These are phyloP conservation scores for Amiota mariae DNA, from an alignment of 2,888 invertebrate species.

Conservation along the genomic window DNA sequence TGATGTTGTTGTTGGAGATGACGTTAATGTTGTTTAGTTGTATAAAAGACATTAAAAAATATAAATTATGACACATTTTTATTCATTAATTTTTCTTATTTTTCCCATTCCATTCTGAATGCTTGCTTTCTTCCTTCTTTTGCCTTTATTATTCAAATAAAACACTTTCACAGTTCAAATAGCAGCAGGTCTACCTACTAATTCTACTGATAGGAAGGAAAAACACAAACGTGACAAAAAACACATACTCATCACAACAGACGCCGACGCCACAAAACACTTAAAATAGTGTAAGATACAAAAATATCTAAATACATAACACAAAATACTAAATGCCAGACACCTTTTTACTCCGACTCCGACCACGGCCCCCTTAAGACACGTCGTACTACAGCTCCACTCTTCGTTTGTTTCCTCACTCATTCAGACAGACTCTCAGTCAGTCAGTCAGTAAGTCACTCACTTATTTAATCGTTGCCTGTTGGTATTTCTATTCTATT, in stretches of 20 bases:
- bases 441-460: too few species aligned
- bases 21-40: constrained; percentile 17
- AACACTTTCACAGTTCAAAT: too few species aligned
- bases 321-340: not conserved
- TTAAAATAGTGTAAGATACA: too few species aligned
- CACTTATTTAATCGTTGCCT: too few species aligned
- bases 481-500: not conserved
- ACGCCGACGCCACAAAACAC: not conserved
- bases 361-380: too few species aligned
- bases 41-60: constrained; percentile 12
- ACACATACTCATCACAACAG: constrained; percentile 4
- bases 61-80: constrained; percentile 35
- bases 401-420: not conserved
- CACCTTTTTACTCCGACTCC: not conserved
- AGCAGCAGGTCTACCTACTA: too few species aligned
- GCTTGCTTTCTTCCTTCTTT: too few species aligned
- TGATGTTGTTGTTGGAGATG: constrained; percentile 21
- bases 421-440: too few species aligned
- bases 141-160: too few species aligned
- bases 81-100: constrained; percentile 39
- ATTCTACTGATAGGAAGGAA: too few species aligned
- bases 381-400: not conserved
- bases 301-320: not conserved
- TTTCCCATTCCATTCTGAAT: not conserved
- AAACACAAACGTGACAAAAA: constrained; percentile 23